Conservation (phyloP, 2,113 vertebrate genomes). For the Lepus europaeus region DNA sequence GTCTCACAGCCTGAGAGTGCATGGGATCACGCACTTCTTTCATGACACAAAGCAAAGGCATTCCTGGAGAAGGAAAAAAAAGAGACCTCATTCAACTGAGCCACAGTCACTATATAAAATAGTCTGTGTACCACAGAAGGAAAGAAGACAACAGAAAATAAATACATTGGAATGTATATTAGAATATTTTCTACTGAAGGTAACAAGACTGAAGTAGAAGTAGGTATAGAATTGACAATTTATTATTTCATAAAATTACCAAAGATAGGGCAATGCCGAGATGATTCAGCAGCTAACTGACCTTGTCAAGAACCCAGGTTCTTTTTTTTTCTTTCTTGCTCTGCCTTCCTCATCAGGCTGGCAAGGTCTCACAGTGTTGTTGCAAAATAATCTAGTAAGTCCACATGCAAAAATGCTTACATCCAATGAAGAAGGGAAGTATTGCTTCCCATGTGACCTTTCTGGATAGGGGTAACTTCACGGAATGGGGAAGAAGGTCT, state of each 20-base stretch:
- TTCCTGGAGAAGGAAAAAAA: background rate
- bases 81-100: background rate
- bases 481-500: background rate
- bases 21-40: background rate
- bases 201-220: background rate
- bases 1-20: background rate
- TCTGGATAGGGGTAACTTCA: background rate
- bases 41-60: conserved; percentile 1
- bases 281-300: background rate
- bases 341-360: background rate
- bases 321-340: background rate
- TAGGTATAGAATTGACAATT: conserved; percentile 6
- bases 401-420: background rate
- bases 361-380: background rate
- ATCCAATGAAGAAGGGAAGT: background rate
- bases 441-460: background rate
- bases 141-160: background rate
- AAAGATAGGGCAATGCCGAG: background rate
- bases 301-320: background rate
- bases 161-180: background rate
- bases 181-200: background rate
- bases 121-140: background rate
- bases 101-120: background rate
- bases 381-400: background rate
- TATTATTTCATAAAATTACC: background rate